A percentile compares a stretch with the other conserved stretches of the same genome.
Evolutionary conservation across 2,888 invertebrate species (phyloP).

Genomic region (Aleiodes alternator): DNA sequence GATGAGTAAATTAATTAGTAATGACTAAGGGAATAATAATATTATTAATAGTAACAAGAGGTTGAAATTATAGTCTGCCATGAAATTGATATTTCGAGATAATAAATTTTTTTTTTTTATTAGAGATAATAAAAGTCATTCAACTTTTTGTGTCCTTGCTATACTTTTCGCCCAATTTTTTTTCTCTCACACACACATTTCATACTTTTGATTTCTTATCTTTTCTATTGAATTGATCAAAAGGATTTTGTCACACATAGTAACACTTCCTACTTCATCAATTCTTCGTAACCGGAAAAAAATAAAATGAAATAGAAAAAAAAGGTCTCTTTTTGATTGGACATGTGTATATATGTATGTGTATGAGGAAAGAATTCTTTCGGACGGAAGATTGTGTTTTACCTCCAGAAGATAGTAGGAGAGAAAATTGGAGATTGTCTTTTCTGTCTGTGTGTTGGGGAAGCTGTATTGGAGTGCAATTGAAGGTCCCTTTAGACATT

Average conservation of each 20-base stretch:
- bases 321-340: not conserved
- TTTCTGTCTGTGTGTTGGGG: constrained; percentile 16
- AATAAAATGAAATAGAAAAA: too few species aligned
- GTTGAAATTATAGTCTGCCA: not conserved
- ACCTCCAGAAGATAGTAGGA: not conserved
- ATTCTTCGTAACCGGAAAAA: too few species aligned
- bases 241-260: not conserved
- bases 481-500: constrained; percentile 52
- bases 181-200: too few species aligned
- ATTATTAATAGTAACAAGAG: not conserved
- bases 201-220: too few species aligned
- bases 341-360: not conserved
- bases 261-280: not conserved
- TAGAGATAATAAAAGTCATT: not conserved
- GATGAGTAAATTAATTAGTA: not conserved
- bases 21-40: constrained; percentile 1
- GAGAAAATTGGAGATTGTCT: constrained; percentile 26
- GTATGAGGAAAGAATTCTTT: not conserved
- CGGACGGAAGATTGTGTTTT: not conserved
- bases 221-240: too few species aligned
- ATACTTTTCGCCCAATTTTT: too few species aligned
- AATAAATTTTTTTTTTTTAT: not conserved
- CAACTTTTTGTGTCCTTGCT: not conserved
- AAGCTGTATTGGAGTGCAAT: constrained; percentile 39
- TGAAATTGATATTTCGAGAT: too few species aligned